phyloP scores from a whole-genome alignment of 1,140 invertebrate genomes.

The Caenorhabditis inopinata region DNA sequence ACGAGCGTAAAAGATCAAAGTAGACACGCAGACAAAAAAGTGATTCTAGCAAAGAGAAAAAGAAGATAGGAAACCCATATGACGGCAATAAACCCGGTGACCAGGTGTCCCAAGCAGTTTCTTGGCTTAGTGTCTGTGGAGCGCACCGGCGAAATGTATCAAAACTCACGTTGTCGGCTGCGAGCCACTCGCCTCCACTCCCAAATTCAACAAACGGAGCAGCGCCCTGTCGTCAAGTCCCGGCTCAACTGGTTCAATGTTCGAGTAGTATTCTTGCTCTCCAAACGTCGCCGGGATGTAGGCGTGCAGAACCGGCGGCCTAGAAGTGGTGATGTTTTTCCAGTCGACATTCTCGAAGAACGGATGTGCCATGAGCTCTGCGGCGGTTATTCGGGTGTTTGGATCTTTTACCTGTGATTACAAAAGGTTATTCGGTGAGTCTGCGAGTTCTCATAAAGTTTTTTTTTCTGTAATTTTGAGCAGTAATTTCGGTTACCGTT shows the following conservation, averaged over 20 bases:
- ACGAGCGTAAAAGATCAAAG: too few relatives aligned
- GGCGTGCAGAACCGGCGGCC: conserved; percentile 71
- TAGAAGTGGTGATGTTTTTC: conserved; percentile 76
- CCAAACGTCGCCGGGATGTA: conserved; percentile 77
- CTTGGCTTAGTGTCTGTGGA: too few relatives aligned
- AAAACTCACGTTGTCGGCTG: neutral
- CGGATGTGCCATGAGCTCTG: neutral
- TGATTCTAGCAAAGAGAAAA: too few relatives aligned
- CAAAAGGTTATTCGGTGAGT: too few relatives aligned
- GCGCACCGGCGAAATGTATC: too few relatives aligned
- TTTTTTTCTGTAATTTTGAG: too few relatives aligned
- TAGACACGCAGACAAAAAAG: too few relatives aligned
- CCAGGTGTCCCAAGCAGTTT: too few relatives aligned
- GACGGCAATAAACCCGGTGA: too few relatives aligned
- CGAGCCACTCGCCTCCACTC: neutral
- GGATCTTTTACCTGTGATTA: neutral
- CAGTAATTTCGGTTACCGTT: too few relatives aligned
- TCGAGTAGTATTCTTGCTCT: conserved; percentile 76
- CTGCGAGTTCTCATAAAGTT: too few relatives aligned
- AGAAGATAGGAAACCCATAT: too few relatives aligned
- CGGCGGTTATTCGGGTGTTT: neutral
- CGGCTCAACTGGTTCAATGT: conserved; percentile 66
- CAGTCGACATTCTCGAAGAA: conserved; percentile 74
- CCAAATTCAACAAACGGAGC: neutral
- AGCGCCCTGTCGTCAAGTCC: neutral